These are phyloP conservation scores for Triplophysa siluroides DNA, from an alignment of 2,113 vertebrate genomes.

Conservation along the genomic window DNA sequence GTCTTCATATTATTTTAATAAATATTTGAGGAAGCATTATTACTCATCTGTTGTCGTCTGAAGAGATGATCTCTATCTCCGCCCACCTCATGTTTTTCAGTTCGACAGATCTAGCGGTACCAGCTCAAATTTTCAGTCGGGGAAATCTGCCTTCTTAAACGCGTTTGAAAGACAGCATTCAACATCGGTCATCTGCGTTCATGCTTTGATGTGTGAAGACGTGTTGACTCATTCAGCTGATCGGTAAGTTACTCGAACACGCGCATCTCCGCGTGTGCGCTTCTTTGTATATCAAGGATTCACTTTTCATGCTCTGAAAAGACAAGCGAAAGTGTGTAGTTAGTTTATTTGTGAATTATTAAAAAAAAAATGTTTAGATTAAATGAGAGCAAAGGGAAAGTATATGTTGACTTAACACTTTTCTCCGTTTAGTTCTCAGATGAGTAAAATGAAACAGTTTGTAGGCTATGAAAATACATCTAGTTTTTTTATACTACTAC, in stretches of 20 bases:
- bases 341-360: background rate
- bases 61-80: background rate
- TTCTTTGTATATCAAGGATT: background rate
- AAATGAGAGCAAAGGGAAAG: too few relatives aligned
- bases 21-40: background rate
- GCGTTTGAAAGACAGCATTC: background rate
- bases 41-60: background rate
- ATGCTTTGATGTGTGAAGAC: background rate
- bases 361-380: too few relatives aligned
- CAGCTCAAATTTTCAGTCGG: background rate
- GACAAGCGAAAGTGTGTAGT: background rate
- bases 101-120: background rate
- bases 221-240: background rate
- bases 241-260: background rate
- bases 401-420: too few relatives aligned
- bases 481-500: too few relatives aligned
- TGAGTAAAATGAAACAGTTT: too few relatives aligned
- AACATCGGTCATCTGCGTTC: background rate
- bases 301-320: background rate
- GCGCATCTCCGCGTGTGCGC: too few relatives aligned
- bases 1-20: too few relatives aligned
- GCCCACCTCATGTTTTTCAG: background rate
- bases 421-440: too few relatives aligned
- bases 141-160: background rate
- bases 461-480: too few relatives aligned